Conservation (phyloP, 2,113 vertebrate species). For the Rostratula benghalensis region DNA sequence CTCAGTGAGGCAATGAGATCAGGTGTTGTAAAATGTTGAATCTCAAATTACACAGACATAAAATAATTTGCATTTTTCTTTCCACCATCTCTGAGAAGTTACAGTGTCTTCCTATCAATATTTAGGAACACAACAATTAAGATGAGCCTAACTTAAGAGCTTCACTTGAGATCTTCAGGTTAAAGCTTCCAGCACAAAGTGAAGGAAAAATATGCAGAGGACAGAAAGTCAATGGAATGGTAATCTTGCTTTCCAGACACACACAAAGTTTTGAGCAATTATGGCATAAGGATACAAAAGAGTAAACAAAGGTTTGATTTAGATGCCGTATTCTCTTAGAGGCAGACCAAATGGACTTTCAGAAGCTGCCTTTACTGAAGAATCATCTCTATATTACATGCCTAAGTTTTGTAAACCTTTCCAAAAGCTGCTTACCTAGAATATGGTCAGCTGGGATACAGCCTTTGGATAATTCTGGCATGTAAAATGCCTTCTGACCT, state of each 20-base stretch:
- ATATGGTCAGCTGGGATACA: background rate
- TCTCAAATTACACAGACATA: background rate
- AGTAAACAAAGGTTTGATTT: background rate
- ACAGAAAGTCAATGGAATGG: background rate
- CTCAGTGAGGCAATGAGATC: background rate
- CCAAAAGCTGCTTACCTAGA: background rate
- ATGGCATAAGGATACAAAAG: background rate
- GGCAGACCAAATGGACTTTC: background rate
- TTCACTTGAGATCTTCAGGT: background rate
- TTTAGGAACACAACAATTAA: background rate
- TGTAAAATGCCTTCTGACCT: background rate
- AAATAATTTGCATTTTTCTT: background rate
- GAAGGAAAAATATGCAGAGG: background rate
- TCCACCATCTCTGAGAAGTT: background rate
- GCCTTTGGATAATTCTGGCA: background rate
- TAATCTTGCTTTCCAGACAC: background rate
- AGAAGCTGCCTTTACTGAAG: background rate
- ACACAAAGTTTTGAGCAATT: background rate
- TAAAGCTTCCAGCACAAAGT: background rate
- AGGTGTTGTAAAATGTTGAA: background rate
- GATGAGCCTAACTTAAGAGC: background rate
- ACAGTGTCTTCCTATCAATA: background rate
- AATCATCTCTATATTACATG: background rate
- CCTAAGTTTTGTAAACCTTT: background rate
- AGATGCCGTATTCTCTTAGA: background rate